A percentile compares a stretch with the other conserved stretches of the same genome.
These are phyloP conservation scores for Pasiphila rectangulata DNA, from an alignment of 2,888 invertebrate species.

Conservation along the genomic window DNA sequence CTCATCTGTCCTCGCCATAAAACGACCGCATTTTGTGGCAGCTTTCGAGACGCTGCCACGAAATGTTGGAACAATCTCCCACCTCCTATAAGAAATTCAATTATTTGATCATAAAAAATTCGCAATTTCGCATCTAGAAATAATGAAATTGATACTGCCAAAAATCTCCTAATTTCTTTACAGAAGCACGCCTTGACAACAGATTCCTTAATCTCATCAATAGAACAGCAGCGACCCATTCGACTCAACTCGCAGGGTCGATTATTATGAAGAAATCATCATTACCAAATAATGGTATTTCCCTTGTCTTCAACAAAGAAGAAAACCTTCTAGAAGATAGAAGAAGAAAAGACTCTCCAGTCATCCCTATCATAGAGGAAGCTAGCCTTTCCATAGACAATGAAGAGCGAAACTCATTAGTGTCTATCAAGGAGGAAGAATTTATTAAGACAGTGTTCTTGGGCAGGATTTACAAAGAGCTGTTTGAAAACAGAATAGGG, in stretches of 20 bases:
- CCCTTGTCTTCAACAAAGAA: constrained; percentile 44
- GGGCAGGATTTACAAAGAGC: constrained; percentile 30
- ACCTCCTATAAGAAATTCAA: no score
- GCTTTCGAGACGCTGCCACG: no score
- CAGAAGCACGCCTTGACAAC: constrained; percentile 52
- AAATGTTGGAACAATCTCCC: no score
- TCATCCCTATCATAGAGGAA: background rate
- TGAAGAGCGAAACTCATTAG: background rate
- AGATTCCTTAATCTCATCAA: constrained; percentile 40
- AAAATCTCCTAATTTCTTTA: background rate
- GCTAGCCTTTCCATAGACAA: constrained; percentile 2
- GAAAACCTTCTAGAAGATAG: constrained; percentile 34
- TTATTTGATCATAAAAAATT: no score
- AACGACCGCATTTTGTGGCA: no score
- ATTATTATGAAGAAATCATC: constrained; percentile 8
- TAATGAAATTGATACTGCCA: no score
- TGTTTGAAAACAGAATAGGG: constrained; percentile 9
- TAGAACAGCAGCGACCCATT: constrained; percentile 40
- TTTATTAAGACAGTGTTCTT: constrained; percentile 26
- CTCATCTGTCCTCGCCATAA: no score
- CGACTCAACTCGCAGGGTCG: constrained; percentile 43
- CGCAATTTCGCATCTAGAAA: no score
- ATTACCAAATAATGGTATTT: constrained; percentile 31
- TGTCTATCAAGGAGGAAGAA: constrained; percentile 8
- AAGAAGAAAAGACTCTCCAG: constrained; percentile 16